Conservation (phyloP, 2,797 vertebrate genomes). For the Zenarchopterus dispar region DNA sequence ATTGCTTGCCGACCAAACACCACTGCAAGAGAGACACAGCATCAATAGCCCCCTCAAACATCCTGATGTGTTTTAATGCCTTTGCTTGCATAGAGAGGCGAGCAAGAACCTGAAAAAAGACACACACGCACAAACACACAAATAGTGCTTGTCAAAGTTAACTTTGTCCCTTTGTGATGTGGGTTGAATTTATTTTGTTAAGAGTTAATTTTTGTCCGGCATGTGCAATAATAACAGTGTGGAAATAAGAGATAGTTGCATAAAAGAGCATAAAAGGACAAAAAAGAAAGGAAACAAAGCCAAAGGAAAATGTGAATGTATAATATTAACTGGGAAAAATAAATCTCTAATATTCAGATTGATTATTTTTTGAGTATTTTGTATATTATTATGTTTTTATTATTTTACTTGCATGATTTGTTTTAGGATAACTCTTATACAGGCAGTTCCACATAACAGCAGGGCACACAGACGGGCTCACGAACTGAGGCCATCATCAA, state of each 20-base stretch:
- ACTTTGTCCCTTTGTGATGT: slow-evolving; percentile 36
- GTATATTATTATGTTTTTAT: neutral
- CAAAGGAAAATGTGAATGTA: neutral
- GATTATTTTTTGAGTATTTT: too few species aligned
- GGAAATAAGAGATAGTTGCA: neutral
- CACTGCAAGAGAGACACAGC: slow-evolving; percentile 69
- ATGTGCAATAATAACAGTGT: neutral
- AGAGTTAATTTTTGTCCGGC: neutral
- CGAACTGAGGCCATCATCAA: slow-evolving; percentile 80
- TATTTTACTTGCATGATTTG: neutral
- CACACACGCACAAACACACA: slow-evolving; percentile 25
- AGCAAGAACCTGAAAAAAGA: slow-evolving; percentile 35
- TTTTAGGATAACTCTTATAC: slow-evolving; percentile 7
- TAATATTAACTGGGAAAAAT: neutral
- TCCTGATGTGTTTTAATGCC: slow-evolving; percentile 69
- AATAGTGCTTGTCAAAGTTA: slow-evolving; percentile 42
- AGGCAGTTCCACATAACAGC: slow-evolving; percentile 3
- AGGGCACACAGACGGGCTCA: slow-evolving; percentile 11
- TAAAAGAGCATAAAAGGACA: neutral
- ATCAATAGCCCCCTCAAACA: slow-evolving; percentile 67
- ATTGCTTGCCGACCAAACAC: slow-evolving; percentile 82
- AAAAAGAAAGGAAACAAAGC: neutral
- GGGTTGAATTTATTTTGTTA: slow-evolving; percentile 27
- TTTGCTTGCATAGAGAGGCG: slow-evolving; percentile 64
- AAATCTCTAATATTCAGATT: neutral